Base-by-base conservation (phyloP, 1,140 invertebrate genomes). In the Sinonovacula constricta region DNA sequence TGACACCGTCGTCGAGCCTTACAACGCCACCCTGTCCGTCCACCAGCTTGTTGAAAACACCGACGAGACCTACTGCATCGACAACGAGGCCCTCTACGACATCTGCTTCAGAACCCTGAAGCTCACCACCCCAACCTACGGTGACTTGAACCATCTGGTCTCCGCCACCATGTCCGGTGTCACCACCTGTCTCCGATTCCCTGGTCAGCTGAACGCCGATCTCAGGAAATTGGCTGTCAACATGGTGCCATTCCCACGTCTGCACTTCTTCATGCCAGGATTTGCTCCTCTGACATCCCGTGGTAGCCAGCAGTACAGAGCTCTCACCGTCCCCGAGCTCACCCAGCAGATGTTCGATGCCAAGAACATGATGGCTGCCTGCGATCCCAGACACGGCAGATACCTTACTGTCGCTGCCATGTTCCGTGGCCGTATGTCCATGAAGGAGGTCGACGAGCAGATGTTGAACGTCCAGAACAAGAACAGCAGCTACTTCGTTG, bases 221-320 rank as follows among this genome's bases (percentile, higher is more conserved):
- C 92, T 99, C 51, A 93, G 97, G 67, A 99, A 99, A 93, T 85
- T 99, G 81, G 97, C 97, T 33, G 97, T 99, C 22, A 98, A 99
- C 87, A 95, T 95, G 94, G 87, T 88, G 4, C 86, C 82, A 14
- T 95, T 95, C 89, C 94, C 94, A 34, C 92, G 94, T 31, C 91
- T 96, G 0, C 95, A 96, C 85, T 96, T 96, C 92, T 95, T 96
- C 86, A 95, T 95, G 92, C 94, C 95, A 0, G 95, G 95, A 15
- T 94, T 95, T 85, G 94, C 94, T 2, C 94, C 94, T 0, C 84
- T 95, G 2, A 93, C 93, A 30, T 93, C 94, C 22, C 63, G 91
- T n/a, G 91, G 90, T 54, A 89, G 88, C 65, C 91, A 93, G 85
- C 90, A 91, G 71, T 93, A 93, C 85, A 87, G 92, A 39, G 88